Evolutionary conservation across 92 coral and sea anemone species (phyloP).

Genomic region (Epizoanthus scotinus): DNA sequence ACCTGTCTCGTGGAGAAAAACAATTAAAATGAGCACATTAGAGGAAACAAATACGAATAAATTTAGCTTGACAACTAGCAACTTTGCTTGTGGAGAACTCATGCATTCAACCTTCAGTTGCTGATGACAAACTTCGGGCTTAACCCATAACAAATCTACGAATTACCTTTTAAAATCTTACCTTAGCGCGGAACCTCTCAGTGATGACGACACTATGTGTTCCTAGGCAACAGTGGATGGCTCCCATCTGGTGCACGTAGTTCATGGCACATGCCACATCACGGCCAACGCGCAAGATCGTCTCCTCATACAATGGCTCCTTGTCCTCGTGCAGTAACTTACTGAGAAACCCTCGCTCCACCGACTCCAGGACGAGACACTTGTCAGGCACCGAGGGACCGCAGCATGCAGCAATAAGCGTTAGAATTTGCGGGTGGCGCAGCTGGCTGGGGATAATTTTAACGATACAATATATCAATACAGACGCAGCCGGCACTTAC

Average conservation of each 20-base stretch:
- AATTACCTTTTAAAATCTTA: no score
- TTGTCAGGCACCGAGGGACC: constrained; percentile 59
- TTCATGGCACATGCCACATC: constrained; percentile 90
- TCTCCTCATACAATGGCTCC: constrained; percentile 70
- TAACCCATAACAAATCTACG: no score
- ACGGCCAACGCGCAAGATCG: constrained; percentile 66
- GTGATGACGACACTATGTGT: constrained; percentile 81
- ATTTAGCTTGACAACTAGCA: no score
- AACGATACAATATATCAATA: no score
- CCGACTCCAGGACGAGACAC: constrained; percentile 80
- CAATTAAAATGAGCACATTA: no score
- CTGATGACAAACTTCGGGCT: no score
- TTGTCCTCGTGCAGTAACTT: constrained; percentile 70
- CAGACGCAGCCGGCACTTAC: no score
- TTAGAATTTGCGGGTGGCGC: constrained; percentile 85
- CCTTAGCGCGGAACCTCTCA: constrained; percentile 83
- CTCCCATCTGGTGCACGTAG: constrained; percentile 85
- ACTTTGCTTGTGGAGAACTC: no score
- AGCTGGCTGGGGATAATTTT: constrained; percentile 49
- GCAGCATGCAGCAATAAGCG: constrained; percentile 74
- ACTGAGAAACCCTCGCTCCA: constrained; percentile 54
- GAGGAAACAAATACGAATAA: no score
- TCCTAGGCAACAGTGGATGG: constrained; percentile 83
- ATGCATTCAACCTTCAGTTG: no score
- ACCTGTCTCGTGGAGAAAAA: no score